Evolutionary conservation across 2,113 vertebrate species (phyloP), one percentile per base, ranked within the genome.

Genomic region (Brachypteracias leptosomus): DNA sequence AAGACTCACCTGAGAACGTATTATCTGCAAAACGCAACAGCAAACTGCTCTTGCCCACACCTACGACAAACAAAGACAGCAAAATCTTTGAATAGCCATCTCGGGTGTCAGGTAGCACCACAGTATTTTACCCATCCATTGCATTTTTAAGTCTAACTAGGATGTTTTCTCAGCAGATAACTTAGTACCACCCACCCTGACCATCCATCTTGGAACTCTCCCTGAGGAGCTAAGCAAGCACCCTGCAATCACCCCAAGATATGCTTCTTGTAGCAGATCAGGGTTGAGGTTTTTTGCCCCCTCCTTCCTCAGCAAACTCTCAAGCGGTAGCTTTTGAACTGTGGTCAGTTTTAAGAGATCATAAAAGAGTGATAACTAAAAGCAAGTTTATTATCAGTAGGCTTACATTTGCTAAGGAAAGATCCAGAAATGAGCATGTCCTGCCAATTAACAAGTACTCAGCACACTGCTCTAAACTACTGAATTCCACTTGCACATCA

Each of bases 1-100:
- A 79, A 46, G 51, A 97, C 98, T 95, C 95, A 99, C 99, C 99
- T 99, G 99, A 99, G 98, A 99, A 99, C 10, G 99, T 99, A 97
- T 99, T 99, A 98, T 99, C 99, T 97, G 99, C 99, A 95, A 99
- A 99, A 78, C 99, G 99, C 96, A 99, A 98, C 79, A 99, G 98
- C 95, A 99, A 98, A 97, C 99, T 99, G 98, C 99, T 99, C 98
- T 99, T 99, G 96, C 99, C 99, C 94, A 99, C 99, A 98, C 99
- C 99, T 99, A 96, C 5, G 14, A 96, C 87, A 75, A 96, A 96
- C 66, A 87, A 81, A 94, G 61, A 97, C 47, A 96, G 65, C 57
- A 81, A 81, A 51, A 67, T 54, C 55, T 81, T 72, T 92, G 73
- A 97, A 31, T 61, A 72, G 38, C 55, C 59, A 81, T 55, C 44